Evolutionary conservation across 2,113 vertebrate genomes (phyloP).

Genomic region (Fregetta grallaria): DNA sequence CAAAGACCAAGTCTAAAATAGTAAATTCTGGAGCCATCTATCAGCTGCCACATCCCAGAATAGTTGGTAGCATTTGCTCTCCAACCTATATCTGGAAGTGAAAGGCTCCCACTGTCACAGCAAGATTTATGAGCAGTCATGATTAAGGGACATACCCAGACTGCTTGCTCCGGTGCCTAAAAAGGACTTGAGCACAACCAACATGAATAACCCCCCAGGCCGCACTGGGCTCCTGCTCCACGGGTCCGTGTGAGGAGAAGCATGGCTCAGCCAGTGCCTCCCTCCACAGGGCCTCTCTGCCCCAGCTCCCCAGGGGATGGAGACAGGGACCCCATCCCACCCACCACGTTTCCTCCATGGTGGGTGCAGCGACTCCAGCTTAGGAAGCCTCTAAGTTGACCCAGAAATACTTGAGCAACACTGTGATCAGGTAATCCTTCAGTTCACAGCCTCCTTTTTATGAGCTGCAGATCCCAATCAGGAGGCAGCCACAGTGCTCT

Average conservation of each 20-base stretch:
- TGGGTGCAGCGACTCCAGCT: not conserved
- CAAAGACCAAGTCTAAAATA: conserved; percentile 23
- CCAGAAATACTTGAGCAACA: not conserved
- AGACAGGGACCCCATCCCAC: not conserved
- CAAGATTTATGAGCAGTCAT: conserved; percentile 12
- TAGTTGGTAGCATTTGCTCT: conserved; percentile 31
- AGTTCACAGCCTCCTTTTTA: not conserved
- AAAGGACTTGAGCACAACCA: not conserved
- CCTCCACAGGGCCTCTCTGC: not conserved
- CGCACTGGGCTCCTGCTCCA: not conserved
- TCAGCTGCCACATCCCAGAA: conserved; percentile 39
- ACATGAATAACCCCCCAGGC: not conserved
- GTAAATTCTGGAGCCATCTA: conserved; percentile 4
- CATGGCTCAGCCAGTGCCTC: not conserved
- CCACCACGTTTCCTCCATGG: not conserved
- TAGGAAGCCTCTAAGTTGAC: not conserved
- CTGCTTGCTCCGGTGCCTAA: not conserved
- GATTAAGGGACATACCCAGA: not conserved
- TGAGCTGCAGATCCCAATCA: not conserved
- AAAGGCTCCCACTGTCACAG: not conserved
- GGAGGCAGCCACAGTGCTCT: not conserved
- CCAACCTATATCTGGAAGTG: conserved; percentile 57
- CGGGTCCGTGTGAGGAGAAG: not conserved
- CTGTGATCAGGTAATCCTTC: not conserved
- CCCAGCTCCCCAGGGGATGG: not conserved